Conservation (phyloP, 2,797 vertebrate species). For the Vipera latastei region DNA sequence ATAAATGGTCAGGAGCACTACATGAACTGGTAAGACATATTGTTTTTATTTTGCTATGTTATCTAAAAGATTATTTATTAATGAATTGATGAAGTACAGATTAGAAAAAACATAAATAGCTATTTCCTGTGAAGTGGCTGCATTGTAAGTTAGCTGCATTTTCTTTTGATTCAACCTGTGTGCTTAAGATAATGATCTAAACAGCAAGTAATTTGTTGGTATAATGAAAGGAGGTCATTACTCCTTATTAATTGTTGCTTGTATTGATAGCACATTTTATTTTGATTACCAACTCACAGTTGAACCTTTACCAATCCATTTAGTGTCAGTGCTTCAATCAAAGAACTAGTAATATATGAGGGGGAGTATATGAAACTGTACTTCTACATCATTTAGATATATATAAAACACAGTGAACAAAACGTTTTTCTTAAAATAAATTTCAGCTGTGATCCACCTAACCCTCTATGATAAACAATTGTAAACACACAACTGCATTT, state of each 20-base stretch:
- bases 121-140: background rate
- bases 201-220: background rate
- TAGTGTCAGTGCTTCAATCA: background rate
- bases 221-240: background rate
- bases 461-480: background rate
- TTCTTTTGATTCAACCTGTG: background rate
- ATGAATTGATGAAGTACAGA: background rate
- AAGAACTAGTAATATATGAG: background rate
- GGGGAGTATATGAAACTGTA: background rate
- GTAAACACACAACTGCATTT: conserved; percentile 7
- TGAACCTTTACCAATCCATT: background rate
- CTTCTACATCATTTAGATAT: background rate
- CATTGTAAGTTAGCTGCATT: background rate
- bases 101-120: background rate
- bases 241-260: background rate
- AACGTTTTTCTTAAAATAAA: conserved; percentile 7
- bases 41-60: background rate
- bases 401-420: background rate
- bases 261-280: background rate
- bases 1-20: background rate
- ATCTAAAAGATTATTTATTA: background rate
- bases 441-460: background rate
- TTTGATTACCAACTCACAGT: background rate
- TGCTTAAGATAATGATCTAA: background rate
- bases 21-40: background rate